phyloP scores from a whole-genome alignment of 2,113 vertebrate genomes.

The Xiphophorus maculatus region DNA sequence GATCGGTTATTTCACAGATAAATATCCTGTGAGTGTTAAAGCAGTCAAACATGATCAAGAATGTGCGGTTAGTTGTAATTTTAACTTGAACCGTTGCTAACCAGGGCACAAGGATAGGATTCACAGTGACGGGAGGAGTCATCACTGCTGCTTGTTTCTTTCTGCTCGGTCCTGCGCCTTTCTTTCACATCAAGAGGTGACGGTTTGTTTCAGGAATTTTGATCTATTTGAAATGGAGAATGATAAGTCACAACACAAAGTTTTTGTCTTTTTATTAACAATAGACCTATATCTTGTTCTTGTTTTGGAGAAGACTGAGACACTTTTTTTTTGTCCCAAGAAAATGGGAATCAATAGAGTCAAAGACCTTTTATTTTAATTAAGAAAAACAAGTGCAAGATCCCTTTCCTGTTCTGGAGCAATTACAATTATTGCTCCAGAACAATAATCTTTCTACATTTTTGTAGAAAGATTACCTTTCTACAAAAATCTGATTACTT shows the following conservation, averaged over 20 bases:
- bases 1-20: slow-evolving; percentile 88
- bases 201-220: background rate
- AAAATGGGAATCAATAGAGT: background rate
- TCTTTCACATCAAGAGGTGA: slow-evolving; percentile 88
- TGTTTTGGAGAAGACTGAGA: no score
- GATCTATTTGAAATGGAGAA: no score
- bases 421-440: no score
- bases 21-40: slow-evolving; percentile 85
- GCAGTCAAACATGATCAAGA: background rate
- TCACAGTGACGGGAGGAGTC: slow-evolving; percentile 83
- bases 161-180: slow-evolving; percentile 87
- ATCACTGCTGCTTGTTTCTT: slow-evolving; percentile 82
- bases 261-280: no score
- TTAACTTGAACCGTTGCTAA: background rate
- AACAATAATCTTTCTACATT: no score
- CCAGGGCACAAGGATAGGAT: slow-evolving; percentile 82
- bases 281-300: no score
- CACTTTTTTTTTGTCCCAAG: no score
- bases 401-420: no score
- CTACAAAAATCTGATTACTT: background rate
- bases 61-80: background rate
- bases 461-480: no score
- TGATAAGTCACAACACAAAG: no score
- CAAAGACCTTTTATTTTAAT: no score
- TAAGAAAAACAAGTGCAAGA: no score